These are phyloP conservation scores for Troglohyphantes excavatus DNA, from an alignment of 2,888 invertebrate species.

Conservation along the genomic window DNA sequence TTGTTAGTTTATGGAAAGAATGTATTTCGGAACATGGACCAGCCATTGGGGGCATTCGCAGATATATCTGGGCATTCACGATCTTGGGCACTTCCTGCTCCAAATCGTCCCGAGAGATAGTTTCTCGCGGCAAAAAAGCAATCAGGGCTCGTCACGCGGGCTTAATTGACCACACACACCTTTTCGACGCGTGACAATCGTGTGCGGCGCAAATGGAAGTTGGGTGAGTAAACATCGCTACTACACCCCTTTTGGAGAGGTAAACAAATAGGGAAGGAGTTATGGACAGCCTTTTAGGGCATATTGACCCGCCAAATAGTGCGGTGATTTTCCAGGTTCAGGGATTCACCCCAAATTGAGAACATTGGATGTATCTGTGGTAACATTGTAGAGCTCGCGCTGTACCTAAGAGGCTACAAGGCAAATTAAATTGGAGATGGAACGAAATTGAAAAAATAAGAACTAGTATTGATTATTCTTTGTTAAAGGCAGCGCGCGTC, in stretches of 20 bases:
- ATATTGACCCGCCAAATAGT: constrained; percentile 48
- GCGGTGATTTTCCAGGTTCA: not conserved
- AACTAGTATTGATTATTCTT: too few relatives aligned
- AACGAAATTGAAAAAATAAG: too few relatives aligned
- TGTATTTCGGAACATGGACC: not conserved
- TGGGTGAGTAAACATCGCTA: constrained; percentile 49
- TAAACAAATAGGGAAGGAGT: constrained; percentile 59
- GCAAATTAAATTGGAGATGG: too few relatives aligned
- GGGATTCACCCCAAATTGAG: constrained; percentile 10
- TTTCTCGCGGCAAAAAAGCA: constrained; percentile 17
- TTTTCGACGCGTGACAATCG: constrained; percentile 54
- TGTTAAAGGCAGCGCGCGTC: too few relatives aligned
- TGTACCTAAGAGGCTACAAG: too few relatives aligned
- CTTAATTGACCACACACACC: constrained; percentile 63
- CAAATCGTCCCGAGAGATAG: constrained; percentile 15
- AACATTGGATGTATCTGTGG: too few relatives aligned
- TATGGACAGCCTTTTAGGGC: constrained; percentile 33
- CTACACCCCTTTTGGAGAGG: constrained; percentile 41
- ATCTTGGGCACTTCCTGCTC: constrained; percentile 21
- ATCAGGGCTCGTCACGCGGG: constrained; percentile 54
- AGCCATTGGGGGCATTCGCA: constrained; percentile 23
- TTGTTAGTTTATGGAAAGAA: not conserved
- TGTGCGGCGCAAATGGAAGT: constrained; percentile 60
- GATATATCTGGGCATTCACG: constrained; percentile 2
- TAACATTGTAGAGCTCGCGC: too few relatives aligned